A percentile compares a stretch with the other conserved stretches of the same genome.
Evolutionary conservation across 2,113 vertebrate species (phyloP).

Genomic region (Lampris incognitus): DNA sequence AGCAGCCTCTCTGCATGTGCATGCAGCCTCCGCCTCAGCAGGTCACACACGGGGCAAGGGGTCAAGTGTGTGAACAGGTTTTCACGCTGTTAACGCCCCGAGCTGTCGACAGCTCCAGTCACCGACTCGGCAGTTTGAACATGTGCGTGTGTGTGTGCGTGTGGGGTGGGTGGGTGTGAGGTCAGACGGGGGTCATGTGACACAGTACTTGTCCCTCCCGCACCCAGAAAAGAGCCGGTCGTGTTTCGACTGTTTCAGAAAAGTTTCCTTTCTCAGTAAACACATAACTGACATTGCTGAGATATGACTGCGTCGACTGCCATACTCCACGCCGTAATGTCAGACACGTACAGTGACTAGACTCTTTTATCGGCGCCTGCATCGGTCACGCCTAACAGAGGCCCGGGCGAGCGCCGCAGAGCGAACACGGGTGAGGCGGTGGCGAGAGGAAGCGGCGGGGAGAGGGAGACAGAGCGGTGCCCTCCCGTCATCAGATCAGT

Average conservation of each 20-base stretch:
- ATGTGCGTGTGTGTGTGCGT: background rate
- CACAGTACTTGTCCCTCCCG: slow-evolving; percentile 17
- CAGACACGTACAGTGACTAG: slow-evolving; percentile 53
- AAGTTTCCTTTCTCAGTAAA: slow-evolving; percentile 47
- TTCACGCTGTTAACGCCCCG: slow-evolving; percentile 71
- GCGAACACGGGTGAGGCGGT: slow-evolving; percentile 59
- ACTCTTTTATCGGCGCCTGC: slow-evolving; percentile 45
- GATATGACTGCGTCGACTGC: slow-evolving; percentile 41
- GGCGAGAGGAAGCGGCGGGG: slow-evolving; percentile 50
- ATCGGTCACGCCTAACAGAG: slow-evolving; percentile 66
- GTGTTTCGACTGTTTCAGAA: slow-evolving; percentile 20
- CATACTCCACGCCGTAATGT: slow-evolving; percentile 54
- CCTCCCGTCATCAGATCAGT: slow-evolving; percentile 79
- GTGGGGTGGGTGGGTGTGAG: slow-evolving; percentile 18
- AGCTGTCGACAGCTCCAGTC: slow-evolving; percentile 71
- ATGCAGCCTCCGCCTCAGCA: slow-evolving; percentile 3
- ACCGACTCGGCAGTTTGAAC: slow-evolving; percentile 34
- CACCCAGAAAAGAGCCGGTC: slow-evolving; percentile 32
- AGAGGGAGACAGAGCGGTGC: slow-evolving; percentile 76
- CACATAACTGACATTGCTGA: slow-evolving; percentile 69
- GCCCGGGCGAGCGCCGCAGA: slow-evolving; percentile 73
- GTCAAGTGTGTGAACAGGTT: slow-evolving; percentile 70
- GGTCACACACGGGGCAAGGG: slow-evolving; percentile 55
- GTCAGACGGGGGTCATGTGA: slow-evolving; percentile 55
- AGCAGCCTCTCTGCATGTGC: slow-evolving; percentile 12